Percentiles rank a stretch among this genome's conserved stretches.
phyloP scores from a whole-genome alignment of 2,888 invertebrate genomes.

The Epistrophe eligans region DNA sequence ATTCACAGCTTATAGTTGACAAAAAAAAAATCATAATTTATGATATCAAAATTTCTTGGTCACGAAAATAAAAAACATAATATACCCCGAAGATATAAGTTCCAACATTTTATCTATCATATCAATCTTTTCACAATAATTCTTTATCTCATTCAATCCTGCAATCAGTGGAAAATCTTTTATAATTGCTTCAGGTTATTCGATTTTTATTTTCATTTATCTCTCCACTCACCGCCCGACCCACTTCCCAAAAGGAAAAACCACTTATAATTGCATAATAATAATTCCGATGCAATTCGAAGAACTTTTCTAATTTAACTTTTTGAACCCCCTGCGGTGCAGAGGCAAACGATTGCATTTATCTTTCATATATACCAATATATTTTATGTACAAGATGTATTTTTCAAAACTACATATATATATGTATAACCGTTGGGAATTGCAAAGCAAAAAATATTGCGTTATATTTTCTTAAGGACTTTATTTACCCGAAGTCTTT shows the following conservation, averaged over 20 bases:
- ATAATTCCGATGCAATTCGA: constrained; percentile 33
- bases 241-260: not conserved
- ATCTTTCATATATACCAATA: constrained; percentile 24
- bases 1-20: too few relatives aligned
- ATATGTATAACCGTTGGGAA: too few relatives aligned
- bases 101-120: not conserved
- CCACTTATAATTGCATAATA: constrained; percentile 37
- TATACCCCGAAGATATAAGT: not conserved
- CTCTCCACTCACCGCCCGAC: not conserved
- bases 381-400: not conserved
- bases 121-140: not conserved
- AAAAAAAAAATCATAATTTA: too few relatives aligned
- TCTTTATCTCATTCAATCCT: not conserved
- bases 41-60: not conserved
- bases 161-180: not conserved
- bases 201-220: not conserved
- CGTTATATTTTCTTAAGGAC: not conserved
- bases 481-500: not conserved
- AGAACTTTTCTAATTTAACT: constrained; percentile 53
- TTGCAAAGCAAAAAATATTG: not conserved
- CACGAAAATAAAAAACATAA: not conserved
- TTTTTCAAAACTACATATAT: not conserved
- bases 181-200: constrained; percentile 10
- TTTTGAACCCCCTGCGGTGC: not conserved
- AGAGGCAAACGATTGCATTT: constrained; percentile 14